These are phyloP conservation scores for Hoplias malabaricus DNA, from an alignment of 2,113 vertebrate species.

Conservation along the genomic window DNA sequence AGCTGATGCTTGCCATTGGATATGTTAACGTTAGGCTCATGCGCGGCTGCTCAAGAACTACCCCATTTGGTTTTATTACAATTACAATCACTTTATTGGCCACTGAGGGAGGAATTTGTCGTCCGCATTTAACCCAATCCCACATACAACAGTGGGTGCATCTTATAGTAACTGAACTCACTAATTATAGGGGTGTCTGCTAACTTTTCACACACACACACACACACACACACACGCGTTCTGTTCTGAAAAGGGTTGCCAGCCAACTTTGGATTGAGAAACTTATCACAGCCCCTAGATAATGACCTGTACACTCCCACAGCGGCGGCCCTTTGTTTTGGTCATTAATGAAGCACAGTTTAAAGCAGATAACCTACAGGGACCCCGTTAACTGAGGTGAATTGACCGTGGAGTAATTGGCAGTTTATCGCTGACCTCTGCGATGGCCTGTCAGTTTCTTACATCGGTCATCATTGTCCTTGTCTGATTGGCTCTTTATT, in stretches of 20 bases:
- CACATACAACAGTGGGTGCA: too few relatives aligned
- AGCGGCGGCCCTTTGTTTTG: constrained; percentile 42
- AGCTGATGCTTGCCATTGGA: too few relatives aligned
- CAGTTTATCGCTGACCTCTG: constrained; percentile 53
- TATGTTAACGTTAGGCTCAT: too few relatives aligned
- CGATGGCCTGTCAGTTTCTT: constrained; percentile 39
- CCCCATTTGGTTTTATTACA: too few relatives aligned
- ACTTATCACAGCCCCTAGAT: constrained; percentile 10
- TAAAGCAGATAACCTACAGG: constrained; percentile 51
- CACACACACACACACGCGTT: too few relatives aligned
- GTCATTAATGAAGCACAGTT: constrained; percentile 28
- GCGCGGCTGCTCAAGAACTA: too few relatives aligned
- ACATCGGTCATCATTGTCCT: constrained; percentile 55
- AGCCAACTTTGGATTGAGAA: constrained; percentile 18
- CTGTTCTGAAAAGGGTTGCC: not conserved
- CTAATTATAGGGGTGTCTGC: too few relatives aligned
- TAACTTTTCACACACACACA: too few relatives aligned
- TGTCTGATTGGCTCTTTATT: constrained; percentile 50
- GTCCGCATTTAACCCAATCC: too few relatives aligned
- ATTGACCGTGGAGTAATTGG: constrained; percentile 46
- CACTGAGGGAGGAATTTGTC: too few relatives aligned
- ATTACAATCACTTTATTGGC: too few relatives aligned
- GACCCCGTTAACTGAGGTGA: constrained; percentile 51
- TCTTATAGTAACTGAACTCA: too few relatives aligned
- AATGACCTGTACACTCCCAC: constrained; percentile 24